Evolutionary conservation across 2,888 invertebrate genomes (phyloP).

Genomic region (Epiblema foenella): DNA sequence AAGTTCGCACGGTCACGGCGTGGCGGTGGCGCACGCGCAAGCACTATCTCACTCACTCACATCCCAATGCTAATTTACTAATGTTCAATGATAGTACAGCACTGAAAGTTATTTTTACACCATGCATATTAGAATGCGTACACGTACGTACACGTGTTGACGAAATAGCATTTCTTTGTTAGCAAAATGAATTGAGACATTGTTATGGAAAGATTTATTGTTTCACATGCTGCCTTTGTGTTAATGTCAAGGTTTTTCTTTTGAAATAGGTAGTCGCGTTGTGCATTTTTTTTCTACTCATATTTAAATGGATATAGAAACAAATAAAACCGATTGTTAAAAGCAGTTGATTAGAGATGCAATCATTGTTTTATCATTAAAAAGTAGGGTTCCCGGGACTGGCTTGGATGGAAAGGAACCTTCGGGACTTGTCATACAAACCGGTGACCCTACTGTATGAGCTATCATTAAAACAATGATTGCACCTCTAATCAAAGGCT

Average conservation of each 20-base stretch:
- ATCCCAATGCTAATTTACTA: conserved; percentile 30
- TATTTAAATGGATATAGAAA: background rate
- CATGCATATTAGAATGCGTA: conserved; percentile 29
- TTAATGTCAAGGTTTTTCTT: conserved; percentile 21
- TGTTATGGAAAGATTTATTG: conserved; percentile 37
- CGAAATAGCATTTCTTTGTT: conserved; percentile 30
- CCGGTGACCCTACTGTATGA: too few relatives aligned
- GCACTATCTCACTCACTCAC: conserved; percentile 14
- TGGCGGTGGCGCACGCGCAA: conserved; percentile 13
- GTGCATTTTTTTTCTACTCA: background rate
- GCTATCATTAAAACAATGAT: background rate
- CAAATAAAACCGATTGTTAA: conserved; percentile 1
- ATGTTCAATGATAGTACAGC: conserved; percentile 27
- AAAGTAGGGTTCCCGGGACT: too few relatives aligned
- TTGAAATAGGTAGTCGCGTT: conserved; percentile 1
- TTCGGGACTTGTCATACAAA: too few relatives aligned
- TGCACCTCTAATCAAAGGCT: background rate
- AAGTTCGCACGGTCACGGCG: conserved; percentile 20
- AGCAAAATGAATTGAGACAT: conserved; percentile 28
- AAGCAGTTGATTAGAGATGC: background rate
- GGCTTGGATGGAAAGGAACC: too few relatives aligned
- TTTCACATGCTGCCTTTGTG: conserved; percentile 23
- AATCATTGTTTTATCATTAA: background rate
- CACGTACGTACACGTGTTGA: conserved; percentile 29
- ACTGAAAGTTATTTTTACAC: conserved; percentile 35